A percentile compares a stretch with the other conserved stretches of the same genome.
These are phyloP conservation scores for Sesamia inferens DNA, from an alignment of 2,888 invertebrate genomes.

Conservation along the genomic window DNA sequence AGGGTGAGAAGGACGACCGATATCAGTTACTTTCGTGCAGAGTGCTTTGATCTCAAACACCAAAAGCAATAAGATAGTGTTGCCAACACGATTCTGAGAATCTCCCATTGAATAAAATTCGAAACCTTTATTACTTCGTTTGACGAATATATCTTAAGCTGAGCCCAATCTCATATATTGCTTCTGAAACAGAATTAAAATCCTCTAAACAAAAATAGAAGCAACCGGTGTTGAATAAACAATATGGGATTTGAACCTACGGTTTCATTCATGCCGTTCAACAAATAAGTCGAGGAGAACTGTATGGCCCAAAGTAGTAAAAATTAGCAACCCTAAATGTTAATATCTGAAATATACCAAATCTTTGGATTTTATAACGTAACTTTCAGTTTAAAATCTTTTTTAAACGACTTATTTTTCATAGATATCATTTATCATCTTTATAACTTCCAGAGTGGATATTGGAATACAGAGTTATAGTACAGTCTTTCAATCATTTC, in stretches of 20 bases:
- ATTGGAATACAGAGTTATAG: neutral
- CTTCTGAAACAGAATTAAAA: neutral
- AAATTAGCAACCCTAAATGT: neutral
- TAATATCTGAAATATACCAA: neutral
- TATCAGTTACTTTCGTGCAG: neutral
- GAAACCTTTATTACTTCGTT: neutral
- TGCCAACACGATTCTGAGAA: neutral
- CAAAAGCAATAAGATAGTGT: neutral
- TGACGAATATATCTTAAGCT: neutral
- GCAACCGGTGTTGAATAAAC: neutral
- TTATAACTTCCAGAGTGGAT: neutral
- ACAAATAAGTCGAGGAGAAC: neutral
- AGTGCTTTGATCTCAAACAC: neutral
- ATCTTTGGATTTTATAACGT: no score
- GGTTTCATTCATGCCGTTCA: neutral
- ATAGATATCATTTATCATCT: neutral
- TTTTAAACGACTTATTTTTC: no score
- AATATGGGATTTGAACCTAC: neutral
- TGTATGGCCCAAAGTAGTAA: neutral
- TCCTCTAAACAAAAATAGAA: neutral
- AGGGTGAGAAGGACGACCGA: constrained; percentile 9
- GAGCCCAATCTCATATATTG: neutral
- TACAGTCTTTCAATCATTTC: no score
- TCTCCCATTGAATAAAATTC: neutral
- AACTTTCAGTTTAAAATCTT: no score